Conservation (phyloP, 2,888 invertebrate genomes). For the Meliscaeva auricollis region DNA sequence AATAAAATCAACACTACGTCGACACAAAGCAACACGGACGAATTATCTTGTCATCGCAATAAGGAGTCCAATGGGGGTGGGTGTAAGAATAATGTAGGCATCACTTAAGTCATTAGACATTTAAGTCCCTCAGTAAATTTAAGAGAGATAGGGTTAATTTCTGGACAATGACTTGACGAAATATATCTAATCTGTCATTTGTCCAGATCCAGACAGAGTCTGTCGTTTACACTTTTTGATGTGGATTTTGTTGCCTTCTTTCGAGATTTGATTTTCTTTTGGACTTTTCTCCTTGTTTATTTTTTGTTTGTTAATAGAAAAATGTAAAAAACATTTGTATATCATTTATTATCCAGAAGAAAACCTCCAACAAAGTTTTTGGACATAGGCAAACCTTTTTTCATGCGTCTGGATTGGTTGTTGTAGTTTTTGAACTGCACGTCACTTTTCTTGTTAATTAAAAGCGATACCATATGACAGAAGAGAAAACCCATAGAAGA, state of each 20-base stretch:
- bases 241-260: slow-evolving; percentile 15
- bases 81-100: slow-evolving; percentile 65
- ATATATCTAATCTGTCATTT: slow-evolving; percentile 83
- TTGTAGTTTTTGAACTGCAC: slow-evolving; percentile 22
- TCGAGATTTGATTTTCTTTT: slow-evolving; percentile 30
- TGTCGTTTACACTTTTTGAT: slow-evolving; percentile 11
- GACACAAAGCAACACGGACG: slow-evolving; percentile 58
- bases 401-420: not conserved
- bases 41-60: slow-evolving; percentile 77
- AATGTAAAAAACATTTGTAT: slow-evolving; percentile 33
- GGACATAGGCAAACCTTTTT: slow-evolving; percentile 33
- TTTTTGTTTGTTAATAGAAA: not conserved
- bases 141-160: slow-evolving; percentile 76
- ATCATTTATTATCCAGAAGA: slow-evolving; percentile 58
- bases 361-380: slow-evolving; percentile 47
- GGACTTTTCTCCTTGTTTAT: slow-evolving; percentile 1
- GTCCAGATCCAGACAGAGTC: slow-evolving; percentile 41
- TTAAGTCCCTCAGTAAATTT: slow-evolving; percentile 41
- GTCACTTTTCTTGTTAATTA: slow-evolving; percentile 74
- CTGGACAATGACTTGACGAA: slow-evolving; percentile 83
- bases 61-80: slow-evolving; percentile 78
- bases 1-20: not conserved
- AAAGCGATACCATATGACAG: slow-evolving; percentile 62
- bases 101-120: slow-evolving; percentile 73
- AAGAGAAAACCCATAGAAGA: slow-evolving; percentile 12